Conservation (phyloP, 2,113 vertebrate species). For the Centropus unirufus region DNA sequence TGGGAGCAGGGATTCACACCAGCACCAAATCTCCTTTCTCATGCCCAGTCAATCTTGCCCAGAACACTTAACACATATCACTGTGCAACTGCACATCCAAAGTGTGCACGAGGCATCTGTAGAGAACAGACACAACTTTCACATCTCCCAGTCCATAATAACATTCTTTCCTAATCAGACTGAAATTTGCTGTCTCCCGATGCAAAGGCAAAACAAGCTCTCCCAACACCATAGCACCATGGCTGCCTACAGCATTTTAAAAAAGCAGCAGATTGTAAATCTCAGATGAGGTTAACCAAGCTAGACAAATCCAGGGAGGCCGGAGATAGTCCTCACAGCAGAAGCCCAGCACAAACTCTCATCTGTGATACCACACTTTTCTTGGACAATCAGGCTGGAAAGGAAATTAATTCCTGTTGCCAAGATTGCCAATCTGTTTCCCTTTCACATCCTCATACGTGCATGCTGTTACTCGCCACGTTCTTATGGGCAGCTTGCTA, state of each 20-base stretch:
- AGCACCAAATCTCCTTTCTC: background rate
- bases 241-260: background rate
- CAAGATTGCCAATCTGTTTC: background rate
- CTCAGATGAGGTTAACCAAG: background rate
- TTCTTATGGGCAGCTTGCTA: background rate
- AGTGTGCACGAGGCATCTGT: background rate
- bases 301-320: background rate
- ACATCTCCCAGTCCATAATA: background rate
- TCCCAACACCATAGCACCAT: background rate
- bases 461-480: fast-evolving
- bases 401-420: background rate
- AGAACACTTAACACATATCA: background rate
- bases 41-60: background rate
- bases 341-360: background rate
- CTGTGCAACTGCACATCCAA: background rate
- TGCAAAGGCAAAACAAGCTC: background rate
- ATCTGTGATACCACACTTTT: background rate
- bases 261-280: background rate
- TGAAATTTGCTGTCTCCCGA: background rate
- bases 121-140: background rate
- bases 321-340: background rate
- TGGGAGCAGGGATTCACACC: background rate
- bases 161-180: background rate
- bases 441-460: background rate
- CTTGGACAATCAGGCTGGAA: background rate